Percentiles rank a stretch among this genome's conserved stretches.
Conservation (phyloP, 2,888 invertebrate species). For the Gonocerus acuteangulatus region DNA sequence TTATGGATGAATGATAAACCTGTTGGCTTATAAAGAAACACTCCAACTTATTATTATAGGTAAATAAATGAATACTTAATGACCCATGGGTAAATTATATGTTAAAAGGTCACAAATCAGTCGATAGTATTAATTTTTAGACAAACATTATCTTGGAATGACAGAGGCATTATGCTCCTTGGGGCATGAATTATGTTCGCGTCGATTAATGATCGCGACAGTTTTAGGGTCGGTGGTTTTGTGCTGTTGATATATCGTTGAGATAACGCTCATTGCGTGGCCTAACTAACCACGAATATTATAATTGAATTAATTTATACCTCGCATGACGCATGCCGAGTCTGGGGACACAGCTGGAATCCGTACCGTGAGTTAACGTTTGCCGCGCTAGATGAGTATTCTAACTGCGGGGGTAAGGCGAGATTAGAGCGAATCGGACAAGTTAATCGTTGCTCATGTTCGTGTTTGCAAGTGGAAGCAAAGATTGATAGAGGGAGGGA, state of each 20-base stretch:
- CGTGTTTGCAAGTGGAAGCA: too few relatives aligned
- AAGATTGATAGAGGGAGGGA: too few relatives aligned
- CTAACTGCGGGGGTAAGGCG: too few relatives aligned
- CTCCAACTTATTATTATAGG: background rate
- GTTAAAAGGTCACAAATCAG: constrained; percentile 17
- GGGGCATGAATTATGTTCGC: constrained; percentile 12
- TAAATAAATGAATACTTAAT: background rate
- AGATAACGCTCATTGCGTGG: constrained; percentile 17
- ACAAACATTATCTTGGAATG: constrained; percentile 17
- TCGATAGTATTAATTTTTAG: constrained; percentile 4
- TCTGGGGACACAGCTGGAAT: background rate
- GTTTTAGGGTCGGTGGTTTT: background rate
- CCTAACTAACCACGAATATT: constrained; percentile 21
- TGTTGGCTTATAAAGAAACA: background rate
- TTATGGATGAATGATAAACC: background rate
- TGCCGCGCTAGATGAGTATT: too few relatives aligned
- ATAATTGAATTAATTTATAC: constrained; percentile 25
- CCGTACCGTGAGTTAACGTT: background rate
- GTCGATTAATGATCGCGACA: constrained; percentile 6
- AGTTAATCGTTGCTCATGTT: too few relatives aligned
- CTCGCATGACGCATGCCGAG: constrained; percentile 17
- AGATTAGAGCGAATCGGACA: too few relatives aligned
- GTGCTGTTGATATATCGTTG: constrained; percentile 11
- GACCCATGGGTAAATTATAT: background rate
- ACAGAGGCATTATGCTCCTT: constrained; percentile 16